Evolutionary conservation across 2,797 vertebrate genomes (phyloP).

Genomic region (Sebastolobus altivelis): DNA sequence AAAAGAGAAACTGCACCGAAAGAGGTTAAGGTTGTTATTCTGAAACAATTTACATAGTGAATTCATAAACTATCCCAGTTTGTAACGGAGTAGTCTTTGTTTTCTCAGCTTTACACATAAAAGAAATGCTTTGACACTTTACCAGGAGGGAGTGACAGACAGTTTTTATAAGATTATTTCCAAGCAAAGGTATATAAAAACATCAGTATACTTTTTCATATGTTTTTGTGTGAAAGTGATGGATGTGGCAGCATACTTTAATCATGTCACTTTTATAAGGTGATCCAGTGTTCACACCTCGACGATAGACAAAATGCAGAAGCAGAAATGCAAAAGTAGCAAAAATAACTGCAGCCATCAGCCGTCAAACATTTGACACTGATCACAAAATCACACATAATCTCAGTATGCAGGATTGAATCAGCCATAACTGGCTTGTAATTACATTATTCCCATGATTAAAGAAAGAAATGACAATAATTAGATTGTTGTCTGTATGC

Average conservation of each 20-base stretch:
- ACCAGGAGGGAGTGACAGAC: not conserved
- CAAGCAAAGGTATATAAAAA: not conserved
- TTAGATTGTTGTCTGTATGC: not conserved
- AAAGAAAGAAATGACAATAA: constrained; percentile 1
- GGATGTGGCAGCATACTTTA: not conserved
- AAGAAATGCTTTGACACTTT: not conserved
- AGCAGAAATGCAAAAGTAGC: not conserved
- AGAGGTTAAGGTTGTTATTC: not conserved
- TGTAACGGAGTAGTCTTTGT: not conserved
- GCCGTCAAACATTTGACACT: not conserved
- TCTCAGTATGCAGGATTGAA: not conserved
- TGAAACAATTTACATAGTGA: not conserved
- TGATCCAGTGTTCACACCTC: not conserved
- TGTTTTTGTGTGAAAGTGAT: not conserved
- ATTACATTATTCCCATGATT: not conserved
- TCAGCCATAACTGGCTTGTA: not conserved
- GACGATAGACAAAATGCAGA: not conserved
- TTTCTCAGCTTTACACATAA: not conserved
- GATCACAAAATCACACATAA: not conserved
- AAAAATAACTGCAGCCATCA: not conserved
- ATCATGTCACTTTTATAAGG: not conserved
- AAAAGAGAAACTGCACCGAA: not conserved
- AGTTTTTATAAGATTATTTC: not conserved
- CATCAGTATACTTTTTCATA: not conserved
- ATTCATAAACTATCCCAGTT: not conserved